Percentiles rank a stretch among this genome's conserved stretches.
phyloP scores from a whole-genome alignment of 2,888 invertebrate species.

The Macropis europaea region DNA sequence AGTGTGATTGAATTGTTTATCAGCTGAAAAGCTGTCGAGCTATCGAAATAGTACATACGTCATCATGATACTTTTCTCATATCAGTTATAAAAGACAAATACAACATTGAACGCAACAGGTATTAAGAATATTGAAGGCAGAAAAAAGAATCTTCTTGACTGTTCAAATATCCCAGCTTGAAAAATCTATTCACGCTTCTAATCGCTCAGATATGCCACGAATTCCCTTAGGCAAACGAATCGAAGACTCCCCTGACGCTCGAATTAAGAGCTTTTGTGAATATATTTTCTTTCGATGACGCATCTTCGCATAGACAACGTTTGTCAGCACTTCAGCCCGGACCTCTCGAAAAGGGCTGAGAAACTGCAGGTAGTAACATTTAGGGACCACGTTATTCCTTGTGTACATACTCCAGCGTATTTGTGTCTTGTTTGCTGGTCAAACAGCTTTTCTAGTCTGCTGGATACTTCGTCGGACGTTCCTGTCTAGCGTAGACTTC shows the following conservation, averaged over 20 bases:
- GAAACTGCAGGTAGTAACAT: constrained; percentile 25
- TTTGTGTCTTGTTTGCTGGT: constrained; percentile 62
- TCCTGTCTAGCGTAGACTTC: constrained; percentile 15
- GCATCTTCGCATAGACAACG: neutral
- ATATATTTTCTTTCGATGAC: constrained; percentile 9
- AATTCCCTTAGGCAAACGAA: neutral
- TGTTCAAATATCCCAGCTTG: too few species aligned
- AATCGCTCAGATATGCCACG: neutral
- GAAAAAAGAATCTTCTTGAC: too few species aligned
- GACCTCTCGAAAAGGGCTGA: constrained; percentile 15
- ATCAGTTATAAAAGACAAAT: too few species aligned
- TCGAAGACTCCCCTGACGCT: neutral
- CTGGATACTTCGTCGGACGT: constrained; percentile 30
- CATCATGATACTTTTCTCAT: too few species aligned
- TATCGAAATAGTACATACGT: too few species aligned
- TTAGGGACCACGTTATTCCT: constrained; percentile 38
- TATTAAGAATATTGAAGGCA: too few species aligned
- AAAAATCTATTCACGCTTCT: neutral
- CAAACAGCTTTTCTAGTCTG: constrained; percentile 60
- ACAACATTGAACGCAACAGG: too few species aligned
- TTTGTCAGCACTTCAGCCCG: constrained; percentile 45
- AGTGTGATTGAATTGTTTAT: too few species aligned
- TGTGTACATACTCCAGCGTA: constrained; percentile 53
- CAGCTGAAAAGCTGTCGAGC: too few species aligned
- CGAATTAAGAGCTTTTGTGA: constrained; percentile 17